A percentile compares a stretch with the other conserved stretches of the same genome.
Evolutionary conservation across 2,113 vertebrate species (phyloP).

Genomic region (Talpa occidentalis): DNA sequence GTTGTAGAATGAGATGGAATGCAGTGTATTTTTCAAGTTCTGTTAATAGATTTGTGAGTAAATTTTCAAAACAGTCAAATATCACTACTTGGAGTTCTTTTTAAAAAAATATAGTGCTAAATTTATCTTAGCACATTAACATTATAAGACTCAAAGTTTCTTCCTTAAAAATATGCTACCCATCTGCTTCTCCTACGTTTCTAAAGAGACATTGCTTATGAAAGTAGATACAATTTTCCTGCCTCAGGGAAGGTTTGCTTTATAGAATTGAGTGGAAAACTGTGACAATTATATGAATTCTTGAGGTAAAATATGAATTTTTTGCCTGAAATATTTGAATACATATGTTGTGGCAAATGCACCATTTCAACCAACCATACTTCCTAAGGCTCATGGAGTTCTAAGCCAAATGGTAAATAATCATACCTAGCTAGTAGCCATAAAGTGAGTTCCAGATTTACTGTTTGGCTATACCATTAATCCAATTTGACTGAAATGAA

Average conservation of each 20-base stretch:
- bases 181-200: constrained; percentile 70
- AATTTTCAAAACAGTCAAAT: constrained; percentile 61
- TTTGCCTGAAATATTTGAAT: not conserved
- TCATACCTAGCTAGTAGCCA: rapidly evolving
- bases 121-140: constrained; percentile 72
- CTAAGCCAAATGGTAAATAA: not conserved
- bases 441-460: not conserved
- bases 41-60: constrained; percentile 58
- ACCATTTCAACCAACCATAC: not conserved
- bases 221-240: constrained; percentile 42
- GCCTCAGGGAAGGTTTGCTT: not conserved
- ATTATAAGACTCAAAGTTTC: constrained; percentile 60
- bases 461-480: not conserved
- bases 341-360: not conserved
- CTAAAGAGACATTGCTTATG: constrained; percentile 46
- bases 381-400: not conserved
- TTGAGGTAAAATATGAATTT: not conserved
- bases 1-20: not conserved
- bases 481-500: not conserved
- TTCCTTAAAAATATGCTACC: constrained; percentile 69
- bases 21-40: constrained; percentile 43
- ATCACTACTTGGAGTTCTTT: constrained; percentile 41
- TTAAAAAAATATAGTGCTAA: constrained; percentile 56
- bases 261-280: constrained; percentile 12
- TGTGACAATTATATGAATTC: not conserved